Percentiles rank a stretch among this genome's conserved stretches.
These are phyloP conservation scores for Platycheirus albimanus DNA, from an alignment of 2,888 invertebrate species.

Conservation along the genomic window DNA sequence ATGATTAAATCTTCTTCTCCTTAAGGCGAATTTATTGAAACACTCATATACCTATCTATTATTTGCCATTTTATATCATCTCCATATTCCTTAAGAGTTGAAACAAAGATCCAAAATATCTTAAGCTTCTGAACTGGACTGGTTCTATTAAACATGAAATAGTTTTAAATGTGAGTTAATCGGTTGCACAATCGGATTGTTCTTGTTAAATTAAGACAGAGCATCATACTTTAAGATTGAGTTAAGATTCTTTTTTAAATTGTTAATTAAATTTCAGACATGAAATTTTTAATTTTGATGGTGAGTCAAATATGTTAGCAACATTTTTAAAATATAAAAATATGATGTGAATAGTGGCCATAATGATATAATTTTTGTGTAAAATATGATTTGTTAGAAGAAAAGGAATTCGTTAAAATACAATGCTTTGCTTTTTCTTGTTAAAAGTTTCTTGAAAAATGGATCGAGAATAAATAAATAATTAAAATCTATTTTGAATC, in stretches of 20 bases:
- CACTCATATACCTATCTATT: not conserved
- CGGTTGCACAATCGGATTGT: conserved; percentile 8
- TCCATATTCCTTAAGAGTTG: not conserved
- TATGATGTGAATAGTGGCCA: no score
- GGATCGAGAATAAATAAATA: no score
- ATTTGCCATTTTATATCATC: not conserved
- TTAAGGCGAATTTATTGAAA: conserved; percentile 6
- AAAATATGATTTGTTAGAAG: no score
- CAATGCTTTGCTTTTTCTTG: no score
- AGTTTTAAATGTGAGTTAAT: conserved; percentile 17
- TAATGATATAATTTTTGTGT: no score
- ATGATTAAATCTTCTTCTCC: conserved; percentile 9
- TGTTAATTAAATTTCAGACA: no score
- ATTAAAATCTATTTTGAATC: no score
- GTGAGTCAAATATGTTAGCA: conserved; percentile 8
- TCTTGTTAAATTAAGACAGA: not conserved
- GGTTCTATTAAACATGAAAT: conserved; percentile 13
- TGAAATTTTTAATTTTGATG: not conserved
- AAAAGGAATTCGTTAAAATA: no score
- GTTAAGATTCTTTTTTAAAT: not conserved
- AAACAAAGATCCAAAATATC: not conserved
- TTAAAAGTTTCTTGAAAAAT: no score
- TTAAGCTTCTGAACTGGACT: not conserved
- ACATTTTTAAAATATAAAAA: no score
- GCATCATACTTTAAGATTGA: no score